These are phyloP conservation scores for Nycticebus coucang DNA, from an alignment of 2,113 vertebrate species.

Conservation along the genomic window DNA sequence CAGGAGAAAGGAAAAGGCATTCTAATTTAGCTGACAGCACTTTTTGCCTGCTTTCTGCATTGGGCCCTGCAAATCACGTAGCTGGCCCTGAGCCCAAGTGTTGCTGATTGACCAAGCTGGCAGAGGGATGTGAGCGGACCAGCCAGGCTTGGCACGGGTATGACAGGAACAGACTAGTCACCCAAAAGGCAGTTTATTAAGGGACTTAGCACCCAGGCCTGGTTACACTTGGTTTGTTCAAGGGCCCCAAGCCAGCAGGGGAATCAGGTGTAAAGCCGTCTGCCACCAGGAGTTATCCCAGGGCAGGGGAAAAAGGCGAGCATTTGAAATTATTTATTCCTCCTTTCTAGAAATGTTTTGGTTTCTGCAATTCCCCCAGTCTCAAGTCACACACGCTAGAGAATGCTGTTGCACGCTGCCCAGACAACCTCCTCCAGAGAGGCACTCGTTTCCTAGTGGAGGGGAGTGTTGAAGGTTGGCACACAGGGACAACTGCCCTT, in stretches of 20 bases:
- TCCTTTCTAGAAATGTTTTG: neutral
- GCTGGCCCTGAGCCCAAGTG: neutral
- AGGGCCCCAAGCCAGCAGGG: neutral
- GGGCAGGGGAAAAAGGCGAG: neutral
- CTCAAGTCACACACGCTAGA: no score
- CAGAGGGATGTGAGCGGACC: neutral
- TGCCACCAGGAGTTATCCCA: neutral
- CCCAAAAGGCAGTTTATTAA: neutral
- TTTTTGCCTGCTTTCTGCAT: neutral
- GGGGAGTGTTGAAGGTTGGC: neutral
- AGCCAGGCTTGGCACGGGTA: neutral
- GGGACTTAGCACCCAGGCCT: neutral
- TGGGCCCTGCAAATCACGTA: neutral
- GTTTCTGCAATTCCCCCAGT: neutral
- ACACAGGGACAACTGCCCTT: neutral
- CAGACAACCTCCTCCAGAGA: neutral
- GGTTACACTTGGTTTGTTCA: neutral
- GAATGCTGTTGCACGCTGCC: accelerated
- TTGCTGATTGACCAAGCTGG: neutral
- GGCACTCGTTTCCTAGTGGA: neutral
- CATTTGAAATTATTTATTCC: neutral
- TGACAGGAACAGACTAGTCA: neutral
- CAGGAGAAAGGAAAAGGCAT: neutral
- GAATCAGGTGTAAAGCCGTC: neutral
- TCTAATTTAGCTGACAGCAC: neutral